Evolutionary conservation across 30 jellyfish, hydroid and myxozoan species (phyloP), one percentile per base, ranked within the genome.

Genomic region (Aurelia sp.): DNA sequence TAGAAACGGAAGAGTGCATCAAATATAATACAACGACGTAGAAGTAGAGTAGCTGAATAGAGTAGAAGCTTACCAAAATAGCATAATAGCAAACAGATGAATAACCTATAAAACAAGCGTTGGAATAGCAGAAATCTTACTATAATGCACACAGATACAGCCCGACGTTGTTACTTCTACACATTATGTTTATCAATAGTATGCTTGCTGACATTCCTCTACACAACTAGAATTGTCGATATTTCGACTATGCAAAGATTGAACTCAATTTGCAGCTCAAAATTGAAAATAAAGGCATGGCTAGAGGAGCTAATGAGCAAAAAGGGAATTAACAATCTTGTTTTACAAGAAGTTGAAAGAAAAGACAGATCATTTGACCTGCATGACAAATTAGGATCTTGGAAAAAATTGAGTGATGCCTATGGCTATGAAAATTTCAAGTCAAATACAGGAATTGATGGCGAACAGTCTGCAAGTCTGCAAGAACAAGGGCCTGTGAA

Each of bases 131-230:
- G 4, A 16, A 12, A 8, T 68, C 50, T 13, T 33, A 69, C 37
- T 11, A 67, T 1, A 55, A 82, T 82, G 91, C 75, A 82, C 62
- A 65, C 55, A 15, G 91, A 82, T 12, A 52, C 41, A 53, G 73
- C 62, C 40, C 35, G 85, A 19, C 77, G 85, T 15, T 70, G 77
- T 52, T 66, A 82, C 68, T 71, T 82, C 37, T 82, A 57, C 85
- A 74, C 62, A 40, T 44, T 82, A 57, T 23, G 66, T 18, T 22
- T 82, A 9, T 84, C 91, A 20, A 50, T 71, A 6, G 73, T 70
- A 35, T 68, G 91, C 57, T 48, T 82, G 68, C 71, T 82, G 15
- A 71, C 81, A 64, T 71, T 82, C 59, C 59, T 82, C 59, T 74
- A 82, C 53, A 82, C 91, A 13, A 82, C 81, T 7, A 65, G 81